phyloP scores from a whole-genome alignment of 2,113 vertebrate species.

The Oncorhynchus tshawytscha region DNA sequence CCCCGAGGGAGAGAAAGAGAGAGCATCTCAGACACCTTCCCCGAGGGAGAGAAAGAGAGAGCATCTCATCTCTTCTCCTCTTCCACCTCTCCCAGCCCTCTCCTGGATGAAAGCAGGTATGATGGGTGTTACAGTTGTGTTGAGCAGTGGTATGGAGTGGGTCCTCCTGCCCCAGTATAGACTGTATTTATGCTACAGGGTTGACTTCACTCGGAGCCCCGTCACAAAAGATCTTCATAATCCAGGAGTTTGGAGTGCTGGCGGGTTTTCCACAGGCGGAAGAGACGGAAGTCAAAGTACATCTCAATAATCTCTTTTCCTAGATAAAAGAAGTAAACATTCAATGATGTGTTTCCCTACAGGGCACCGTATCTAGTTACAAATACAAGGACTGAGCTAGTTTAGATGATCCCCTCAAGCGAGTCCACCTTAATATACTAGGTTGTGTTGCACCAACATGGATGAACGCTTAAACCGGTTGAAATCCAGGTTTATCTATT shows the following conservation, averaged over 20 bases:
- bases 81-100: slow-evolving; percentile 13
- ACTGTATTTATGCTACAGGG: too few species aligned
- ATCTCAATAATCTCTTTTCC: slow-evolving; percentile 97
- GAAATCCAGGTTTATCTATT: too few species aligned
- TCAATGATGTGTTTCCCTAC: too few species aligned
- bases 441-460: too few species aligned
- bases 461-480: too few species aligned
- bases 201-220: neutral
- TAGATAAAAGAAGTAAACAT: slow-evolving; percentile 42
- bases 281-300: slow-evolving; percentile 98
- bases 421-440: too few species aligned
- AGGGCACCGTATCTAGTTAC: too few species aligned
- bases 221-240: slow-evolving; percentile 77
- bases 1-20: too few species aligned
- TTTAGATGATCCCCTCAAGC: too few species aligned
- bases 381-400: too few species aligned
- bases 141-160: slow-evolving; percentile 2
- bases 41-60: neutral
- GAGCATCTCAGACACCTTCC: too few species aligned
- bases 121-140: slow-evolving; percentile 19
- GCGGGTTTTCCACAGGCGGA: slow-evolving; percentile 96
- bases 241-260: slow-evolving; percentile 98
- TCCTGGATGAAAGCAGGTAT: slow-evolving; percentile 28
- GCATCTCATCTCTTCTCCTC: neutral
- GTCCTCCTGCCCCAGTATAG: neutral